phyloP scores from a whole-genome alignment of 2,888 invertebrate genomes.

The Agonopterix subpropinquella region DNA sequence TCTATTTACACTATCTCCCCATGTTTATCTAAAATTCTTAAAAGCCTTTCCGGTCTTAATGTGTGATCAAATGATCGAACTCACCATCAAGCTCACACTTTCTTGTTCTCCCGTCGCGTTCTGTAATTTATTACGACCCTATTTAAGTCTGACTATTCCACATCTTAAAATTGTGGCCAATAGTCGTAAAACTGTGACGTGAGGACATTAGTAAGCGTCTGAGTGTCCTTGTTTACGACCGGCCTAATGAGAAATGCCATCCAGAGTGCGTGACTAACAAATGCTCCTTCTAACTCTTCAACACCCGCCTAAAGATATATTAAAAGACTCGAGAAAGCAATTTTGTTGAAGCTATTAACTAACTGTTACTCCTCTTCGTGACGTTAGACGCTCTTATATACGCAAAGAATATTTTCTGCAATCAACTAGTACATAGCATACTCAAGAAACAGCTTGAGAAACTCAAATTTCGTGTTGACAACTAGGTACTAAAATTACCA shows the following conservation, averaged over 20 bases:
- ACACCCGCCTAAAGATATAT: conserved; percentile 18
- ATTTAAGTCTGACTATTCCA: conserved; percentile 29
- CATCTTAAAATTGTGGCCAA: conserved; percentile 45
- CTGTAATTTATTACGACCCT: conserved; percentile 38
- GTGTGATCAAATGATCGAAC: conserved; percentile 19
- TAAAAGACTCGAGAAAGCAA: conserved; percentile 28
- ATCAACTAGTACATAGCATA: too few relatives aligned
- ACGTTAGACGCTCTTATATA: conserved; percentile 1
- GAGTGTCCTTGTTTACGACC: conserved; percentile 63
- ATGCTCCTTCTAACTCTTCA: conserved; percentile 28
- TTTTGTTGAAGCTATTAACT: conserved; percentile 23
- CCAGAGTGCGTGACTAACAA: conserved; percentile 49
- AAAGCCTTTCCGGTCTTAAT: conserved; percentile 21
- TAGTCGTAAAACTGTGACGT: conserved; percentile 57
- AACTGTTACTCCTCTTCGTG: conserved; percentile 12
- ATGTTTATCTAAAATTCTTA: conserved; percentile 6
- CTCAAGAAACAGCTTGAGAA: too few relatives aligned
- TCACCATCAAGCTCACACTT: conserved; percentile 22
- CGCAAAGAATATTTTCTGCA: neutral
- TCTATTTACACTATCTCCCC: neutral
- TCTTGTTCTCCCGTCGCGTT: conserved; percentile 17
- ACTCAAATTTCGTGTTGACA: too few relatives aligned
- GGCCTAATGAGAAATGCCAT: conserved; percentile 61
- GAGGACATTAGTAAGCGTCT: conserved; percentile 60
- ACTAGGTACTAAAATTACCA: neutral